Conservation (phyloP, 2,113 vertebrate species). For the Danio rerio region GRCz12tu NC_133196.1:25986001-25986500, state of each 20-base stretch:
- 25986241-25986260: constrained; percentile 37
- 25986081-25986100: not conserved
- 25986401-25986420: constrained; percentile 55
- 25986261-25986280: constrained; percentile 32
- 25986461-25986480: constrained; percentile 65
- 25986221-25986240: constrained; percentile 13
- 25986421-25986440: constrained; percentile 73
- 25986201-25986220: constrained; percentile 17
- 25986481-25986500: constrained; percentile 65
- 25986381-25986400: constrained; percentile 59
- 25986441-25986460: constrained; percentile 61
- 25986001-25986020: constrained; percentile 51
- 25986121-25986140: not conserved
- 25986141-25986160: constrained; percentile 5
- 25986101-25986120: not conserved
- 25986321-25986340: constrained; percentile 35
- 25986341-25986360: constrained; percentile 57
- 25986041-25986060: not conserved
- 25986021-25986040: constrained; percentile 27
- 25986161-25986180: constrained; percentile 7
- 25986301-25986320: not conserved
- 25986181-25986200: not conserved
- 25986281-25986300: constrained; percentile 16
- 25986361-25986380: constrained; percentile 54
- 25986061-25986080: not conserved